Percentiles rank a stretch among this genome's conserved stretches.
Conservation (phyloP, 2,797 vertebrate species). For the Bryconaethiops microstoma region DNA sequence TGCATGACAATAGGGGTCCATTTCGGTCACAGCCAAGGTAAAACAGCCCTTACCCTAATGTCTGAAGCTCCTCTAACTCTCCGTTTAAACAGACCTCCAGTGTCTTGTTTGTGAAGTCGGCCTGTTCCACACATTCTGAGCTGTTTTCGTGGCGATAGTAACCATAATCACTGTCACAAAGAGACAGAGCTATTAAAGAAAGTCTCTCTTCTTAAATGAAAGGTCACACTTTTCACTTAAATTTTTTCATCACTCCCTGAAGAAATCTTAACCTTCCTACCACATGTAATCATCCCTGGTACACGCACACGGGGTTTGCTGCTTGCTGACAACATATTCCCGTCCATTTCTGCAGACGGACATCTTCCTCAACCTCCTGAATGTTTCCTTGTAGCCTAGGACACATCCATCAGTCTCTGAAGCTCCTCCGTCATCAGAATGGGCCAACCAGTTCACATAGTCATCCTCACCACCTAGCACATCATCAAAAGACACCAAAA, state of each 20-base stretch:
- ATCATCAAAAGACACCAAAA: not conserved
- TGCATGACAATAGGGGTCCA: too few species aligned
- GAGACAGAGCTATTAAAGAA: not conserved
- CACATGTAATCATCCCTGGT: conserved; percentile 79
- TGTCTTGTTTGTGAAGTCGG: conserved; percentile 62
- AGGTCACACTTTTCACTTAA: too few species aligned
- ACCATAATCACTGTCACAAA: conserved; percentile 76
- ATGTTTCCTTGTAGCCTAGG: conserved; percentile 79
- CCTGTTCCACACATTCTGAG: conserved; percentile 76
- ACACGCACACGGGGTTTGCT: conserved; percentile 74
- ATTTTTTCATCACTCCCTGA: not conserved
- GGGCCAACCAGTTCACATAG: conserved; percentile 80
- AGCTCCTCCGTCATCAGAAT: conserved; percentile 59
- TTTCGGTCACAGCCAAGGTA: too few species aligned
- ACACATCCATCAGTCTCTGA: conserved; percentile 73
- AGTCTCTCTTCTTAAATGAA: not conserved
- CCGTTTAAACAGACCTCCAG: conserved; percentile 74
- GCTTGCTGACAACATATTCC: conserved; percentile 72
- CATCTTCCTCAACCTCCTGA: conserved; percentile 75
- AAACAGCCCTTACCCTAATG: conserved; percentile 67
- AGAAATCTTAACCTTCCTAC: conserved; percentile 58
- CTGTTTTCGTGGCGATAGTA: conserved; percentile 75
- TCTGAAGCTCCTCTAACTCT: conserved; percentile 75
- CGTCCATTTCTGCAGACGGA: conserved; percentile 80
- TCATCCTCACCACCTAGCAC: conserved; percentile 72